These are phyloP conservation scores for Lagorchestes hirsutus DNA, from an alignment of 2,797 vertebrate species.

Conservation along the genomic window DNA sequence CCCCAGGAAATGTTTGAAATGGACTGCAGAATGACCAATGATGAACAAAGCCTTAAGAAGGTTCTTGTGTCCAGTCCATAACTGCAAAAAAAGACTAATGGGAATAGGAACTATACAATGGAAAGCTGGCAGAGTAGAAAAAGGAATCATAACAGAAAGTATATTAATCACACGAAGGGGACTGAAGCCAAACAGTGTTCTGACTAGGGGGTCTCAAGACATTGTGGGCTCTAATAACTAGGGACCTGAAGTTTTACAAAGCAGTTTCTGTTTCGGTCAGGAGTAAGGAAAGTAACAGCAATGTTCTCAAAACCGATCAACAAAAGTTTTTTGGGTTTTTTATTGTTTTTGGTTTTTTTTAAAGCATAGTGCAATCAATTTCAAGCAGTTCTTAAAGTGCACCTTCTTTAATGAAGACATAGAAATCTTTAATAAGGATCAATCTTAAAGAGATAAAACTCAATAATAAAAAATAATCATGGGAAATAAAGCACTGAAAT, in stretches of 20 bases:
- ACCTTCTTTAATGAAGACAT: background rate
- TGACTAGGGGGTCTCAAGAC: background rate
- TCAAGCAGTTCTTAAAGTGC: background rate
- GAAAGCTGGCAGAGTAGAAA: background rate
- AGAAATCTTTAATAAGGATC: slow-evolving; percentile 8
- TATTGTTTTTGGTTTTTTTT: background rate
- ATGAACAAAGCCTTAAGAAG: background rate
- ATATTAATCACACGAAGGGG: background rate
- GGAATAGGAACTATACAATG: background rate
- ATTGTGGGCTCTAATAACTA: background rate
- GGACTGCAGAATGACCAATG: background rate
- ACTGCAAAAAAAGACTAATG: background rate
- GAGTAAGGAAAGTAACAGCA: background rate
- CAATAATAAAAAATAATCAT: slow-evolving; percentile 22
- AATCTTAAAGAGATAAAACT: slow-evolving; percentile 13
- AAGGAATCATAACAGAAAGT: background rate
- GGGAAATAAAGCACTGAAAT: background rate
- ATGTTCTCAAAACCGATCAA: background rate
- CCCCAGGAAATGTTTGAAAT: background rate
- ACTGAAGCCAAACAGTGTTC: background rate
- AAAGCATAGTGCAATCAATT: background rate
- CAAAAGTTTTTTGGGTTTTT: background rate
- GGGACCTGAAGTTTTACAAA: background rate
- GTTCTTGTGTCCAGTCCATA: background rate
- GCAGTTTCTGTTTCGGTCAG: background rate